Conservation (phyloP, 2,113 vertebrate genomes). For the Cacatua alba region DNA sequence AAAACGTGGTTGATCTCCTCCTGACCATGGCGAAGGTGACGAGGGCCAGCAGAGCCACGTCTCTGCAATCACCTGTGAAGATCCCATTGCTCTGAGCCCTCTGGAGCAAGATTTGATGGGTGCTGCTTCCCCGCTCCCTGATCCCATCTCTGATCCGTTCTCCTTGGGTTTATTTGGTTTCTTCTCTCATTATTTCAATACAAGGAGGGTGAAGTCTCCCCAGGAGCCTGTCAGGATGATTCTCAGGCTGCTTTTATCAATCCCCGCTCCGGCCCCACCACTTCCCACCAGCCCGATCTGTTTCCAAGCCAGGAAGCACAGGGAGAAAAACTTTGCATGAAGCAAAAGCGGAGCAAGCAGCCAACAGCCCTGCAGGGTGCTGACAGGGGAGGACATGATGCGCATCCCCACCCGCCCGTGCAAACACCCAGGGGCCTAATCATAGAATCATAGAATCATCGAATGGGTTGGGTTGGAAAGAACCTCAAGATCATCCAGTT, state of each 20-base stretch:
- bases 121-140: not conserved
- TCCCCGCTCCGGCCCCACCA: fast-evolving
- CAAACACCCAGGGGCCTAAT: not conserved
- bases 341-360: not conserved
- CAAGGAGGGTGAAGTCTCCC: not conserved
- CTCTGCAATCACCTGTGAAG: fast-evolving
- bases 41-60: fast-evolving
- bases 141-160: not conserved
- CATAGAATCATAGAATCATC: not conserved
- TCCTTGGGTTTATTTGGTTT: not conserved
- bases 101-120: fast-evolving
- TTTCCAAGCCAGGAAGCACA: not conserved
- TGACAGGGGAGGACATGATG: not conserved
- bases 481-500: fast-evolving
- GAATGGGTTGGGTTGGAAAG: not conserved
- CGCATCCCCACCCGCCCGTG: not conserved
- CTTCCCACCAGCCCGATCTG: not conserved
- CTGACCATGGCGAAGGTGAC: fast-evolving
- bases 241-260: not conserved
- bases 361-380: not conserved
- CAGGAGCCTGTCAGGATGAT: not conserved
- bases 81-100: not conserved
- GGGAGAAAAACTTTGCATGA: not conserved
- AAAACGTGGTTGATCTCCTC: not conserved
- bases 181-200: not conserved